These are phyloP conservation scores for Sinocyclocheilus anophthalmus DNA, from an alignment of 2,113 vertebrate species.

Conservation along the genomic window DNA sequence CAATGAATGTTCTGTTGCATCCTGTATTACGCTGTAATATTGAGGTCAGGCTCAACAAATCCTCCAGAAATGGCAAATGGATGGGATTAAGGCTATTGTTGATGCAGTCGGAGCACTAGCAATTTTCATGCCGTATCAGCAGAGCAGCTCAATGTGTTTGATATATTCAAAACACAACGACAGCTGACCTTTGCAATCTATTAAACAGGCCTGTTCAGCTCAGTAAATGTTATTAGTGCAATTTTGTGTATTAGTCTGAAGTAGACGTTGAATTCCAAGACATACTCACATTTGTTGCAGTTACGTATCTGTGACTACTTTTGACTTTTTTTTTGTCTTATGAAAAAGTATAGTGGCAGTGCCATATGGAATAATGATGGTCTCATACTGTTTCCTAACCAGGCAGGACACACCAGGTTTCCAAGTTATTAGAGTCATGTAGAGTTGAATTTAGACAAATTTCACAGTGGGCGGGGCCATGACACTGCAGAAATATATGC, in stretches of 20 bases:
- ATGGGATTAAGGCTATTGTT: slow-evolving; percentile 12
- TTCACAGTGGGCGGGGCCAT: no score
- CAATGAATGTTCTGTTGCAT: neutral
- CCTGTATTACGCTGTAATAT: neutral
- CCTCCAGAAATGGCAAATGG: slow-evolving; percentile 8
- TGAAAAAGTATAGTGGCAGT: neutral
- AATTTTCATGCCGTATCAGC: slow-evolving; percentile 5
- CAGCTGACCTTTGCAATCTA: slow-evolving; percentile 11
- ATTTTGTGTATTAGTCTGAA: slow-evolving; percentile 3
- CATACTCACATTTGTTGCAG: neutral
- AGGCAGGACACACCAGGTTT: neutral
- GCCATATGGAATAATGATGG: neutral
- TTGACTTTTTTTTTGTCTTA: neutral
- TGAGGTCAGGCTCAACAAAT: slow-evolving; percentile 30
- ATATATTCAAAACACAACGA: neutral
- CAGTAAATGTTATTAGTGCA: slow-evolving; percentile 1
- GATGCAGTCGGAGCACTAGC: slow-evolving; percentile 2
- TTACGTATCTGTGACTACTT: neutral
- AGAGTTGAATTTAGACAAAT: no score
- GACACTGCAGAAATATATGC: no score
- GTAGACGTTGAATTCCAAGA: neutral
- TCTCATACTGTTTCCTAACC: neutral
- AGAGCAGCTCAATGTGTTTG: slow-evolving; percentile 15
- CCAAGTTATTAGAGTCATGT: neutral
- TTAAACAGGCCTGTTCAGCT: neutral